Evolutionary conservation across 2,113 vertebrate genomes (phyloP).

Genomic region (Eretmochelys imbricata): DNA sequence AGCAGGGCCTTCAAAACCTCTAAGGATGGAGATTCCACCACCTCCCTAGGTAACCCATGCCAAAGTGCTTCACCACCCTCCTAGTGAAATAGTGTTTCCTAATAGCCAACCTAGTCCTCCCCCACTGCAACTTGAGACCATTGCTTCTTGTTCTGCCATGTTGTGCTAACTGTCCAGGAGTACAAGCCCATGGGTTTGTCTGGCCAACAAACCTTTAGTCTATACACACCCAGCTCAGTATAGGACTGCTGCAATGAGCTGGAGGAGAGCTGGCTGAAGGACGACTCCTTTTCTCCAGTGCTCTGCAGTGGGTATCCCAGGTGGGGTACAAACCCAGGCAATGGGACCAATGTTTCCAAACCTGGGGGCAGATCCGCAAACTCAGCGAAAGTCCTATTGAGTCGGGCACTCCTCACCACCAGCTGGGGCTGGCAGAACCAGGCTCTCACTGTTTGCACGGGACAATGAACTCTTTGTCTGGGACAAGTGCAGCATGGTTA

Average conservation of each 20-base stretch:
- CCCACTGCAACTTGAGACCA: too few species aligned
- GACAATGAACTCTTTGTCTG: not conserved
- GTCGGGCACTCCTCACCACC: too few species aligned
- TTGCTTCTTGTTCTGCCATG: too few species aligned
- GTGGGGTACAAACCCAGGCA: too few species aligned
- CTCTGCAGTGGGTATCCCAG: not conserved
- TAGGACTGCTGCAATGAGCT: not conserved
- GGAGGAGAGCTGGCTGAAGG: not conserved
- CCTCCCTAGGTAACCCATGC: too few species aligned
- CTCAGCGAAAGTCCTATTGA: not conserved
- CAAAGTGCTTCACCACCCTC: too few species aligned
- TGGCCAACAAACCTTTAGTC: not conserved
- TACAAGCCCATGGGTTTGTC: not conserved
- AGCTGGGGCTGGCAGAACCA: not conserved
- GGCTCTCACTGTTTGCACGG: not conserved
- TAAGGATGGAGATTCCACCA: too few species aligned
- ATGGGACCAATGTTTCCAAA: too few species aligned
- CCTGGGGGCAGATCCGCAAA: too few species aligned
- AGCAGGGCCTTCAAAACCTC: too few species aligned
- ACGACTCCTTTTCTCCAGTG: not conserved
- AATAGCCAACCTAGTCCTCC: too few species aligned
- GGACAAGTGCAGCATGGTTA: not conserved
- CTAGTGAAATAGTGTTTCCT: too few species aligned
- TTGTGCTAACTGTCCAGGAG: not conserved
- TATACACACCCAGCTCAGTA: not conserved